These are phyloP conservation scores for Picus viridis DNA, from an alignment of 2,797 vertebrate genomes.

Conservation along the genomic window DNA sequence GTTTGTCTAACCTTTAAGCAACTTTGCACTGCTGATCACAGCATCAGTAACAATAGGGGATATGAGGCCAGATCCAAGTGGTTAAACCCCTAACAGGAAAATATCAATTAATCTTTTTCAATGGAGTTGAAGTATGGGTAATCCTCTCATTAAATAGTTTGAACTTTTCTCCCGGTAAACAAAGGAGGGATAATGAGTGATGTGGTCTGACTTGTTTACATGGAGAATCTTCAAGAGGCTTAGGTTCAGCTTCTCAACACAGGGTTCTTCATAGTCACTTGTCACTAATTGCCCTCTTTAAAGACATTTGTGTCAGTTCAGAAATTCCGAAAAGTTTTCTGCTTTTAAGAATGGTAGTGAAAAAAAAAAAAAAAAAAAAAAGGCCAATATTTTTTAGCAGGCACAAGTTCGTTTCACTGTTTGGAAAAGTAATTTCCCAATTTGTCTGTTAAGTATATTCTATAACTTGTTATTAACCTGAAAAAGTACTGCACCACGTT, in stretches of 20 bases:
- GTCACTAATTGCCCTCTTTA: constrained; percentile 88
- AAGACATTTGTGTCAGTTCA: constrained; percentile 83
- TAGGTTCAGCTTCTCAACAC: constrained; percentile 82
- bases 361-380: neutral
- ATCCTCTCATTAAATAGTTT: constrained; percentile 91
- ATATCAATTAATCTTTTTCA: constrained; percentile 93
- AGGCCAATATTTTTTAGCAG: constrained; percentile 53
- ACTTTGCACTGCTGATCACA: constrained; percentile 84
- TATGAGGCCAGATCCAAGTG: constrained; percentile 78
- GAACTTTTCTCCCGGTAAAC: constrained; percentile 86
- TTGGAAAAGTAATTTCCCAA: neutral
- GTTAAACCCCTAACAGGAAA: constrained; percentile 88
- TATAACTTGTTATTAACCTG: neutral
- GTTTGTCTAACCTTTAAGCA: constrained; percentile 80
- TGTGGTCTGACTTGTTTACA: constrained; percentile 87
- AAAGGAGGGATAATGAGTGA: constrained; percentile 87
- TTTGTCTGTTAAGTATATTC: neutral
- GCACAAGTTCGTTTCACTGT: neutral
- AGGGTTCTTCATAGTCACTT: constrained; percentile 83
- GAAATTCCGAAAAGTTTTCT: constrained; percentile 67
- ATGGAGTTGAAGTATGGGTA: constrained; percentile 88
- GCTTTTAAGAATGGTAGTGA: constrained; percentile 49
- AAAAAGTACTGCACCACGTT: neutral
- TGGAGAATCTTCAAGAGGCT: constrained; percentile 90
- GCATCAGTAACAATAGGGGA: constrained; percentile 79